These are phyloP conservation scores for Cantharis rustica DNA, from an alignment of 2,888 invertebrate genomes.

Conservation along the genomic window DNA sequence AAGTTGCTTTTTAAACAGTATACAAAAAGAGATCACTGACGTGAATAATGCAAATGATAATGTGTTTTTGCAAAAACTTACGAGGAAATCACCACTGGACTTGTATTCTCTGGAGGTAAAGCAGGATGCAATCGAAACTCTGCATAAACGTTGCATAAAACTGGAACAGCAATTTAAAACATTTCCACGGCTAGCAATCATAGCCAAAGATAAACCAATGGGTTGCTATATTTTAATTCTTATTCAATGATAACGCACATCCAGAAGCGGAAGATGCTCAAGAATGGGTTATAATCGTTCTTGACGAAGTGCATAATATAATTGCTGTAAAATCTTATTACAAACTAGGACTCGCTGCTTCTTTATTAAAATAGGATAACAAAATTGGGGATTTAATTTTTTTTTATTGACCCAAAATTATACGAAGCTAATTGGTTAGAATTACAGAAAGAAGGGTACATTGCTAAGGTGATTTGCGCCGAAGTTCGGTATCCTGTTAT, in stretches of 20 bases:
- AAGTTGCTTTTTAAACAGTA: conserved; percentile 82
- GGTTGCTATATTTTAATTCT: conserved; percentile 84
- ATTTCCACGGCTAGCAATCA: conserved; percentile 56
- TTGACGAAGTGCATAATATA: conserved; percentile 99
- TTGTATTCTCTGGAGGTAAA: conserved; percentile 94
- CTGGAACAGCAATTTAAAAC: conserved; percentile 71
- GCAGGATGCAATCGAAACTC: conserved; percentile 93
- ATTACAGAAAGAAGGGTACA: too few relatives aligned
- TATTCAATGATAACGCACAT: conserved; percentile 71
- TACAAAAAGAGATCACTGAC: conserved; percentile 59
- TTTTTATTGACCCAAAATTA: too few relatives aligned
- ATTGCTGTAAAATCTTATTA: conserved; percentile 99
- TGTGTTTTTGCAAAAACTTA: conserved; percentile 93
- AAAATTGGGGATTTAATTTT: too few relatives aligned
- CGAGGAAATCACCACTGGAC: conserved; percentile 74
- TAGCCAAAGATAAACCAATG: conserved; percentile 98
- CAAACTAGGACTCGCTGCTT: conserved; percentile 96
- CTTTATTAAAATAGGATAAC: conserved; percentile 49
- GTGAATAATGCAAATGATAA: conserved; percentile 67
- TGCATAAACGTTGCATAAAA: conserved; percentile 98
- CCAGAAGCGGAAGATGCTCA: conserved; percentile 74
- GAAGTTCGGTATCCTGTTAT: too few relatives aligned
- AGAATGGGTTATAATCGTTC: conserved; percentile 58
- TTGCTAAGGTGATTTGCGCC: too few relatives aligned
- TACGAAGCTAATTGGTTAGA: too few relatives aligned